These are phyloP conservation scores for Macrophya alboannulata DNA, from an alignment of 2,888 invertebrate species.

Conservation along the genomic window DNA sequence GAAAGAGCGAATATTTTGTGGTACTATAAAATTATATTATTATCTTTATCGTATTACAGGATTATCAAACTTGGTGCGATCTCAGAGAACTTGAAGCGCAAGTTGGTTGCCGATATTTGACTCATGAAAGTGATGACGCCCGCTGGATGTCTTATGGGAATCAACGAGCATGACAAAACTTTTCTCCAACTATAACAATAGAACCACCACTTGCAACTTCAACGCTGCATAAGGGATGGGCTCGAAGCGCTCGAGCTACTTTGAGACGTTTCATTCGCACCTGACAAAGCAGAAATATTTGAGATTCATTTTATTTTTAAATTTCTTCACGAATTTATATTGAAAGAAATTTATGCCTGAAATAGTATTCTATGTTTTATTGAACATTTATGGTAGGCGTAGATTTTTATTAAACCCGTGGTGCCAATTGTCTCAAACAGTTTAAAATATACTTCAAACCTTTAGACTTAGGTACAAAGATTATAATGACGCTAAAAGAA, in stretches of 20 bases:
- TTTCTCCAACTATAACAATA: constrained; percentile 70
- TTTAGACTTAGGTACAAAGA: not conserved
- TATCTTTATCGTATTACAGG: constrained; percentile 80
- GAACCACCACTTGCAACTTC: constrained; percentile 73
- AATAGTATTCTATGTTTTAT: constrained; percentile 50
- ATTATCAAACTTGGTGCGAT: constrained; percentile 97
- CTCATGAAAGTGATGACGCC: constrained; percentile 96
- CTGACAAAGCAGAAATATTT: constrained; percentile 66
- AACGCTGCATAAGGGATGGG: constrained; percentile 80
- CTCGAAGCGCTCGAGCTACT: constrained; percentile 78
- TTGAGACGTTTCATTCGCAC: constrained; percentile 77
- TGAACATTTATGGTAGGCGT: constrained; percentile 35
- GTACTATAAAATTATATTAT: constrained; percentile 33
- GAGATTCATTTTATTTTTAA: constrained; percentile 13
- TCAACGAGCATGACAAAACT: constrained; percentile 76
- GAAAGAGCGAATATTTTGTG: not conserved
- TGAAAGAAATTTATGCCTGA: constrained; percentile 42
- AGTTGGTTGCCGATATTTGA: constrained; percentile 91
- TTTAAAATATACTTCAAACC: not conserved
- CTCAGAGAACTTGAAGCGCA: constrained; percentile 91
- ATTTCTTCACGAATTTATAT: constrained; percentile 4
- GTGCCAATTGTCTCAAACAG: not conserved
- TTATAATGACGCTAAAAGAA: not conserved
- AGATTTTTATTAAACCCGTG: not conserved
- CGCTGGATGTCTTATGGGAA: constrained; percentile 87